A percentile compares a stretch with the other conserved stretches of the same genome.
Conservation (phyloP, 2,113 vertebrate genomes). For the Chionodraco myersi region DNA sequence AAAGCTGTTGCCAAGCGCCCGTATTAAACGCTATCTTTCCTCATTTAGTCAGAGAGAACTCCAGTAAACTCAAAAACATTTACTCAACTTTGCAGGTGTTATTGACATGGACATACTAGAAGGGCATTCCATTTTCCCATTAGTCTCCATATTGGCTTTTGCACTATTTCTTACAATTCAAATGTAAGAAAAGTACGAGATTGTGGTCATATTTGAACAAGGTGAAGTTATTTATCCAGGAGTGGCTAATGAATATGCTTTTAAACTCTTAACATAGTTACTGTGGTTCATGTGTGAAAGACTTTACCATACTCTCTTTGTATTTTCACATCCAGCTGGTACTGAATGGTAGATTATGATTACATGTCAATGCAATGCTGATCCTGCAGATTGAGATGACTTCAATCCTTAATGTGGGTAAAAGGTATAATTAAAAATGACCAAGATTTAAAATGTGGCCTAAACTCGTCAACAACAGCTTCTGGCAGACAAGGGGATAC, state of each 20-base stretch:
- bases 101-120: conserved; percentile 47
- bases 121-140: conserved; percentile 46
- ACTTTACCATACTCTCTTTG: background rate
- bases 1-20: conserved; percentile 67
- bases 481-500: no score
- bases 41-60: conserved; percentile 71
- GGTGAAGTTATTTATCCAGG: conserved; percentile 18
- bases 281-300: background rate
- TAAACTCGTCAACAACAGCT: no score
- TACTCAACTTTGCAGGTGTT: conserved; percentile 66
- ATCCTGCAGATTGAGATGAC: background rate
- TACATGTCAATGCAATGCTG: conserved; percentile 21
- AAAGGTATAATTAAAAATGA: no score
- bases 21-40: conserved; percentile 71
- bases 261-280: conserved; percentile 5
- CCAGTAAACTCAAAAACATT: conserved; percentile 61
- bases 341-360: conserved; percentile 47
- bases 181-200: conserved; percentile 23
- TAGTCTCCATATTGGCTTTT: conserved; percentile 19
- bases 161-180: conserved; percentile 4
- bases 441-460: no score
- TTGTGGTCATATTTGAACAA: background rate
- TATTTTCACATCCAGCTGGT: conserved; percentile 8
- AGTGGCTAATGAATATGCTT: conserved; percentile 18
- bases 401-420: no score